These are phyloP conservation scores for Myoxocephalus aenaeus DNA, from an alignment of 2,797 vertebrate genomes.

Conservation along the genomic window DNA sequence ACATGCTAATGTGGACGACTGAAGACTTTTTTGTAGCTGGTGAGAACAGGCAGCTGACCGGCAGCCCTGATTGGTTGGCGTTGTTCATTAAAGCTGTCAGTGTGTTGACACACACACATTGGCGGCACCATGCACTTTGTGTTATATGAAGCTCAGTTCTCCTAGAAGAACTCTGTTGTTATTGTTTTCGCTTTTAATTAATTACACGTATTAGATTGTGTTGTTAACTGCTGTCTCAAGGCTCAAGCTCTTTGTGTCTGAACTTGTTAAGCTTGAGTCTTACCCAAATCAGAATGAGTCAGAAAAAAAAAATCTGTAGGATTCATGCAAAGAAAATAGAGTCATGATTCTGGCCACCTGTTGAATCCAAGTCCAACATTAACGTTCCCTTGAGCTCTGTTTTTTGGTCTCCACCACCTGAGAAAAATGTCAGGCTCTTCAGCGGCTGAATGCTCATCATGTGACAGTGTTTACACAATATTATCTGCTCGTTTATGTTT, in stretches of 20 bases:
- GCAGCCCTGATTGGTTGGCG: conserved; percentile 22
- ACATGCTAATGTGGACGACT: conserved; percentile 67
- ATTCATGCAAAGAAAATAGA: not conserved
- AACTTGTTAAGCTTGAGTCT: not conserved
- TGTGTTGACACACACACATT: conserved; percentile 42
- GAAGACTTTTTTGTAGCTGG: conserved; percentile 30
- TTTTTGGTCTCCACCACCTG: not conserved
- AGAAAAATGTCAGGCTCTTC: too few species aligned
- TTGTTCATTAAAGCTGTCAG: conserved; percentile 39
- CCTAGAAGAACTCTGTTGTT: not conserved
- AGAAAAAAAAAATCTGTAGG: not conserved
- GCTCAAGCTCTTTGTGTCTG: not conserved
- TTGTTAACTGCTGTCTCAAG: too few species aligned
- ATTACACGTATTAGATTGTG: not conserved
- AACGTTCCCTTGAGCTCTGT: not conserved
- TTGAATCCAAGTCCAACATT: too few species aligned
- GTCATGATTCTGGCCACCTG: too few species aligned
- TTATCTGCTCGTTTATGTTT: not conserved
- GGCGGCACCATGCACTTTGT: conserved; percentile 50
- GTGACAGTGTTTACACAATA: not conserved
- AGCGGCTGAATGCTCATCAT: not conserved
- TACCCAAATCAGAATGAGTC: not conserved
- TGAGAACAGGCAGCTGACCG: conserved; percentile 28
- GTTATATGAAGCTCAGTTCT: not conserved
- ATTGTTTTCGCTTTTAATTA: not conserved